Conservation (phyloP, 2,113 vertebrate species). For the Bos indicus region DNA sequence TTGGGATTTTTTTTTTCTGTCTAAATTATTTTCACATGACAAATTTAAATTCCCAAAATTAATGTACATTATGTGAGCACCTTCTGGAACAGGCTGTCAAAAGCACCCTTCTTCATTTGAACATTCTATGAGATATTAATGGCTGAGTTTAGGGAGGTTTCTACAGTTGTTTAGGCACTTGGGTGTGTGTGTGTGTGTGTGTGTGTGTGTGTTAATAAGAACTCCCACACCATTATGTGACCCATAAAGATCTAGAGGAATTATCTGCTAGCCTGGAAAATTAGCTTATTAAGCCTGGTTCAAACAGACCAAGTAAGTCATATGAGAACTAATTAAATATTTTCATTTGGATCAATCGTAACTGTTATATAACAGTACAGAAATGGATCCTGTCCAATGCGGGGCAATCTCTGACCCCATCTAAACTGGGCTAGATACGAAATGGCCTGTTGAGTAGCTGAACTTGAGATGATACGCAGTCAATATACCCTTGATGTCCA, state of each 20-base stretch:
- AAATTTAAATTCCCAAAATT: neutral
- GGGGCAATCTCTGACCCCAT: neutral
- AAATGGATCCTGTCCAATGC: neutral
- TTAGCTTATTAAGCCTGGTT: neutral
- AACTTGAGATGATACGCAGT: neutral
- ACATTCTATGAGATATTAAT: neutral
- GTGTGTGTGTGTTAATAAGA: neutral
- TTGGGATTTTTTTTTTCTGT: neutral
- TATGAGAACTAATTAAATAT: neutral
- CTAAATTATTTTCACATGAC: neutral
- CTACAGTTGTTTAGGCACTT: neutral
- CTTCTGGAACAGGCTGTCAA: neutral
- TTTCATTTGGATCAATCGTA: neutral
- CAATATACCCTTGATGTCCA: neutral
- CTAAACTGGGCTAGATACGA: neutral
- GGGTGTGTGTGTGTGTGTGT: rapidly evolving
- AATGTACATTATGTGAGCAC: neutral
- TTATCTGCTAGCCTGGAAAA: neutral
- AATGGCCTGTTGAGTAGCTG: neutral
- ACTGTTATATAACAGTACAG: neutral
- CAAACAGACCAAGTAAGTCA: neutral
- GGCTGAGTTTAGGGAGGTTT: neutral
- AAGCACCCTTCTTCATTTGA: neutral
- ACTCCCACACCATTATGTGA: neutral
- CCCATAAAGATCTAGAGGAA: neutral